phyloP scores from a whole-genome alignment of 37 sponge, comb jelly and placozoan genomes.

The Chondrosia reniformis region DNA sequence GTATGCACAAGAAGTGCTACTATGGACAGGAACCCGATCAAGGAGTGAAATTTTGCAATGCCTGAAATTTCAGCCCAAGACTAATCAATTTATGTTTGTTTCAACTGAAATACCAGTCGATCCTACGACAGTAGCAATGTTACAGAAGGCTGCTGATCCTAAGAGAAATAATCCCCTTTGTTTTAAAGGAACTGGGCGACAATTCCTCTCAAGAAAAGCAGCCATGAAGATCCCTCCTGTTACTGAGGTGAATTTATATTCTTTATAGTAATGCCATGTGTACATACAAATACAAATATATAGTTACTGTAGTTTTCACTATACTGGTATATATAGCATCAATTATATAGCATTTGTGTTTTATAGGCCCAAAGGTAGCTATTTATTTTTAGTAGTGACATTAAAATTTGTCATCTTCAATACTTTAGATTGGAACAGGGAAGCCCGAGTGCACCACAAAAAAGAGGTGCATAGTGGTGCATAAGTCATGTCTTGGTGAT shows the following conservation, averaged over 20 bases:
- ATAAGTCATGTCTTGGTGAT: neutral
- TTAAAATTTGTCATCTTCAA: neutral
- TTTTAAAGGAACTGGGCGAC: slow-evolving; percentile 12
- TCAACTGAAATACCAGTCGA: slow-evolving; percentile 2
- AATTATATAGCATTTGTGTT: neutral
- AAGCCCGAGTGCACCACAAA: neutral
- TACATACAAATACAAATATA: neutral
- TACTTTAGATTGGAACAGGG: slow-evolving; percentile 1
- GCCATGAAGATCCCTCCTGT: slow-evolving; percentile 1
- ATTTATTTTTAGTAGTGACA: neutral
- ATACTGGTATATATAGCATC: neutral
- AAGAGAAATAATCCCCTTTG: slow-evolving; percentile 2
- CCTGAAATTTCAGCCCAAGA: neutral
- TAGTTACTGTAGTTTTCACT: neutral
- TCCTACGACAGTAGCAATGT: neutral
- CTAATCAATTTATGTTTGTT: slow-evolving; percentile 18
- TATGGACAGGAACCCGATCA: slow-evolving; percentile 1
- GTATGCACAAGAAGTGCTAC: neutral
- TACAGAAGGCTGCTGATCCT: slow-evolving; percentile 2
- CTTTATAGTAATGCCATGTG: neutral
- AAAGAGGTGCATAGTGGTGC: slow-evolving; percentile 7
- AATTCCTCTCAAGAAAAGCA: slow-evolving; percentile 1
- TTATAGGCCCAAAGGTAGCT: neutral
- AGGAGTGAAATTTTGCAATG: slow-evolving; percentile 1
- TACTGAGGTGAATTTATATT: slow-evolving; percentile 1